Percentiles rank a stretch among this genome's conserved stretches.
Conservation (phyloP, 2,113 vertebrate genomes). For the Rhynchomys soricoides region DNA sequence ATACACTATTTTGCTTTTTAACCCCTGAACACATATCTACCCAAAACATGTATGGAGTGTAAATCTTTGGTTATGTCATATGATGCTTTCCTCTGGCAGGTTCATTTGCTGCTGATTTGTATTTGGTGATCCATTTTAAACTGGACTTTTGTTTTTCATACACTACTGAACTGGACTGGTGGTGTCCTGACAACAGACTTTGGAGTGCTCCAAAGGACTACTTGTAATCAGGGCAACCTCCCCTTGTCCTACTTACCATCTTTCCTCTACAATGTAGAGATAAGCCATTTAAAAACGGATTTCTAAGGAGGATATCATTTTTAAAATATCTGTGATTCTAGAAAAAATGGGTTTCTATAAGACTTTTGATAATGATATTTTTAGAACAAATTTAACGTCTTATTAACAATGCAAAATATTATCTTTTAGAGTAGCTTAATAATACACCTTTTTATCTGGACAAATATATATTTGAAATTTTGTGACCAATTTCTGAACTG, state of each 20-base stretch:
- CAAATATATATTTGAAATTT: not conserved
- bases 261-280: not conserved
- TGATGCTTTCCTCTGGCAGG: too few species aligned
- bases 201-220: too few species aligned
- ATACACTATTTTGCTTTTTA: not conserved
- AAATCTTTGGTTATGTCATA: too few species aligned
- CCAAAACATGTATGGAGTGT: accelerated
- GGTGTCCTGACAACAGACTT: too few species aligned
- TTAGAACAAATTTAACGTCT: not conserved
- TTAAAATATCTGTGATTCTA: constrained; percentile 23
- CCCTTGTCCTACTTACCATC: too few species aligned
- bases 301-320: constrained; percentile 38
- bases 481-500: not conserved
- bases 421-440: constrained; percentile 16
- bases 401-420: not conserved
- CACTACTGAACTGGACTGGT: too few species aligned
- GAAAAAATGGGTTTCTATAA: not conserved
- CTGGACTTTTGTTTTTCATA: too few species aligned
- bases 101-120: too few species aligned
- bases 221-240: too few species aligned
- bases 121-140: too few species aligned
- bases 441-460: not conserved
- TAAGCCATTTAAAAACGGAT: not conserved
- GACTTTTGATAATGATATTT: not conserved
- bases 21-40: not conserved